phyloP scores from a whole-genome alignment of 2,113 vertebrate species.

The Perognathus longimembris region DNA sequence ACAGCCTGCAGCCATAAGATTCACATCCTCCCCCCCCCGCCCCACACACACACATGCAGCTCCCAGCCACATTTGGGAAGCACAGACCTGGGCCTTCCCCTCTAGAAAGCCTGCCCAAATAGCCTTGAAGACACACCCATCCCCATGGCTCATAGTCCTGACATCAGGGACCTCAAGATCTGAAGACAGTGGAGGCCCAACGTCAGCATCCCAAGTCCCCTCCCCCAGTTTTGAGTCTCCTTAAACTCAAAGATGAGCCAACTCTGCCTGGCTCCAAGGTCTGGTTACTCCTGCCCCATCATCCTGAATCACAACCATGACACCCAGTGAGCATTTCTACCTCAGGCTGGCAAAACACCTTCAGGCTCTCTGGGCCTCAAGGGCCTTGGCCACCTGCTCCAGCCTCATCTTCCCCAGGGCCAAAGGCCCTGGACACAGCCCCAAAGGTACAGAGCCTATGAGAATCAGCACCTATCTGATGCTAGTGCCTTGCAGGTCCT shows the following conservation, averaged over 20 bases:
- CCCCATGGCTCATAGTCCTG: accelerated
- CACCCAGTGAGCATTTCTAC: background rate
- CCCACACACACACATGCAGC: background rate
- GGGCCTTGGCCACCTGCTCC: background rate
- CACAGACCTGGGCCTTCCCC: conserved; percentile 1
- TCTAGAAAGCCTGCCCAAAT: conserved; percentile 53
- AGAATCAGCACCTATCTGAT: background rate
- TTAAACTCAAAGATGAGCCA: background rate
- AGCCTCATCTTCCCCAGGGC: background rate
- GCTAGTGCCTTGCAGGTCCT: background rate
- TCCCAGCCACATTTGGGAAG: background rate
- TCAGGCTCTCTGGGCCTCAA: background rate
- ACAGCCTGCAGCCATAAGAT: too few relatives aligned
- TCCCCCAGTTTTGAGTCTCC: background rate
- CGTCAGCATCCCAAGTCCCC: background rate
- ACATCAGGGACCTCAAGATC: background rate
- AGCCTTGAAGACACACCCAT: conserved; percentile 47
- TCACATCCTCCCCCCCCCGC: background rate
- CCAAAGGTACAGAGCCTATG: background rate
- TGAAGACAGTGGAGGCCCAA: background rate
- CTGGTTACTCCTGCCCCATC: background rate
- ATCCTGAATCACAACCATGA: conserved; percentile 54
- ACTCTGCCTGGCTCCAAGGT: background rate
- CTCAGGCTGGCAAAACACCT: background rate
- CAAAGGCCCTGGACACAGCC: background rate